Base-by-base conservation (phyloP, 2,888 invertebrate species). In the Phlogophora meticulosa region DNA sequence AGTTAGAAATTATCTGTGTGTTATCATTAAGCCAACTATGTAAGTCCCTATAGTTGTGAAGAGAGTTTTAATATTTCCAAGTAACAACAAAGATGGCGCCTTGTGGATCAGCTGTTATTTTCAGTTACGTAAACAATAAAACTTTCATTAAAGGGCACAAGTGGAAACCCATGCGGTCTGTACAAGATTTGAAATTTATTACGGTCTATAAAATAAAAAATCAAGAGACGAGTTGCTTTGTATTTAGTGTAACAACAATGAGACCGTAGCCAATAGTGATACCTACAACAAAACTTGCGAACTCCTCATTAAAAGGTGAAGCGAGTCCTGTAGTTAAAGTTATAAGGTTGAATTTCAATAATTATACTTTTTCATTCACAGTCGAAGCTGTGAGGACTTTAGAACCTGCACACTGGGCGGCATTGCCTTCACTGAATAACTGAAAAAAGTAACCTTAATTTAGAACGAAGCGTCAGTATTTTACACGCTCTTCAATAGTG, bases 401-500 rank as follows among this genome's bases (percentile, higher is more conserved):
- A 72, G 76, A 82, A 76, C 78, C 78, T 76, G 86, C 94, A 72
- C 92, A 76, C 88, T 93, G 91, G 92, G 94, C 93, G 94, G 93
- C 88, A 88, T 81, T 63, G 78, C 74, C 87, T 92, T 90, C 89
- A 91, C 83, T 91, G 90, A 92, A 91, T 87, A 85, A 84, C 88
- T 90, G 91, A 92, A 93, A 91, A 93, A 91, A 70, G 81, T 90
- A 91, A 90, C 93, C 92, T 94, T 93, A 94, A 94, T 94, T 90
- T 93, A 88, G 91, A 91, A 90, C 90, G 89, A 85, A 87, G 78
- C 69, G 77, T 82, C 88, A 87, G 88, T 91, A 91, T 91, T 91
- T 91, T 91, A 90, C 87, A 89, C 81, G 83, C 84, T 68, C 81
- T 87, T 91, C 87, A 92, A 93, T 92, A 87, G 90, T 88, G 86